Conservation (phyloP, 2,797 vertebrate species). For the Gallinago stenura region DNA sequence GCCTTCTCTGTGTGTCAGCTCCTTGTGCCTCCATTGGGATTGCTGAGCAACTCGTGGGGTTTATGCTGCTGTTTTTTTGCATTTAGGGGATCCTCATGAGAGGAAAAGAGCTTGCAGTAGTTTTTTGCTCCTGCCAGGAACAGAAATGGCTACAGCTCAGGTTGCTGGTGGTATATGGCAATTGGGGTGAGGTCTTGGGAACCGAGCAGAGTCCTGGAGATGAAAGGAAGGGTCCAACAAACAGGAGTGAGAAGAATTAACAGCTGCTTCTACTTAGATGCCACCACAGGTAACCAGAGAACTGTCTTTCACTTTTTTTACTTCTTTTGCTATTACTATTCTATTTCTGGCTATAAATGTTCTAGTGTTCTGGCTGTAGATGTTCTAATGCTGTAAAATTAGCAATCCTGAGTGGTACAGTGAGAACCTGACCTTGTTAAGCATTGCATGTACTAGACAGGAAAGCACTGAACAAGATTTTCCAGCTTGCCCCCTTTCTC, state of each 20-base stretch:
- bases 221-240: background rate
- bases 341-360: background rate
- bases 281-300: background rate
- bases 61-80: background rate
- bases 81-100: background rate
- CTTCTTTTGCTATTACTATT: background rate
- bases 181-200: background rate
- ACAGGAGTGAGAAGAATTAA: background rate
- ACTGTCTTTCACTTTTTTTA: background rate
- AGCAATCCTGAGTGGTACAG: background rate
- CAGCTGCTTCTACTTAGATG: background rate
- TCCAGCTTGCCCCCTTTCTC: background rate
- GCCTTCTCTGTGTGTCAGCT: accelerated
- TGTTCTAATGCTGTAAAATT: background rate
- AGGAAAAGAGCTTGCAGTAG: background rate
- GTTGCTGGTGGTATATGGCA: background rate
- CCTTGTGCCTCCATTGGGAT: background rate
- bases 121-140: background rate
- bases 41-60: background rate
- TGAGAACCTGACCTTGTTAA: slow-evolving; percentile 50
- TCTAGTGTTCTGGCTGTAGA: background rate
- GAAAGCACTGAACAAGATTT: slow-evolving; percentile 18
- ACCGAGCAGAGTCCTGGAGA: background rate
- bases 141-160: background rate
- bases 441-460: background rate